Base-by-base conservation (phyloP, 2,888 invertebrate species). In the Herminia tarsipennalis region DNA sequence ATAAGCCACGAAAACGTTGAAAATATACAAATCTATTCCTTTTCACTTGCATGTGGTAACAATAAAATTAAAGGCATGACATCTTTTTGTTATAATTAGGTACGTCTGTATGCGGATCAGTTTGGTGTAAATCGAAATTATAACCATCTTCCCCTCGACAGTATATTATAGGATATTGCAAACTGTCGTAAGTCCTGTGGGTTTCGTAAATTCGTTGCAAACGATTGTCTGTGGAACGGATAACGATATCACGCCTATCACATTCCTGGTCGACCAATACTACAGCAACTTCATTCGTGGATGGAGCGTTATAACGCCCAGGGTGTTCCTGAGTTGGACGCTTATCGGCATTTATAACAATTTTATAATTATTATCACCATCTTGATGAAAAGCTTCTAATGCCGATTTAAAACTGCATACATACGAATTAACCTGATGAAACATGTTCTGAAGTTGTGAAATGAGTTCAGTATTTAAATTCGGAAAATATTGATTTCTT, bases 371-470 rank as follows among this genome's bases (percentile, higher is more conserved):
- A 9, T 38, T 21, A 35, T 17, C 12, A 16, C 17, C 16, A 16
- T 17, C 29, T 29, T 16, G 32, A 5, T 42, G 42, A 17, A 58
- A 14, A 4, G 49, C 29, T 17, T 59, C 50, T 12, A 64, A 30
- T 1, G 60, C 54, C 2, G 52, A 16, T 41, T 63, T 63, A 14
- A 64, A 59, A 36, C 34, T 43, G 3, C 35, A 4, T 1, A 56
- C 21, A 12, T 44, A 37, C 4, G 14, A 12, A 32, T 59, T 62
- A 1, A 51, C 39, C 5, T 54, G 9, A 46, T 67, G 59, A 1
- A 70, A 28, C 54, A 63, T 51, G 4, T 41, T 49, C 33, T 70
- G 67, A 5, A 70, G 43, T 30, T 18, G 10, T 1, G 13, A n/a
- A n/a, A 66, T 56, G 0, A 70, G 30, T n/a, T 53, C 9, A 13